These are phyloP conservation scores for Julus scanicus DNA, from an alignment of 2,888 invertebrate genomes.

Conservation along the genomic window DNA sequence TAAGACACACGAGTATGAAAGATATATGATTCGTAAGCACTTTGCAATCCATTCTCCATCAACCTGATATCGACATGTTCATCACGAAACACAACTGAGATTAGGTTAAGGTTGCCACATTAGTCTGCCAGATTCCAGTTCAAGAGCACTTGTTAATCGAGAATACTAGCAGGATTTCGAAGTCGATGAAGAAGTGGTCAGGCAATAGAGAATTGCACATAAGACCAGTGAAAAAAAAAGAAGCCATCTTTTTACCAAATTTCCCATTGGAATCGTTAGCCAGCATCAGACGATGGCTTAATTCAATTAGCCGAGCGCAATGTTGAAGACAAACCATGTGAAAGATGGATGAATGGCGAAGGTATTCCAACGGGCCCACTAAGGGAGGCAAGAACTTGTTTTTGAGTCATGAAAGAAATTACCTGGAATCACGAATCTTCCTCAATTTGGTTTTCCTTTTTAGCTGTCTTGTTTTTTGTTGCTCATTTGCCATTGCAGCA, in stretches of 20 bases:
- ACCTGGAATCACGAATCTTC: constrained; percentile 33
- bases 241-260: neutral
- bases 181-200: neutral
- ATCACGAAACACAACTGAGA: neutral
- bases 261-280: constrained; percentile 33
- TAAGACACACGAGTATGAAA: neutral
- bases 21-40: neutral
- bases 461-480: neutral
- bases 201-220: neutral
- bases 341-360: neutral
- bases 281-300: neutral
- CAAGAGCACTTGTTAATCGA: neutral
- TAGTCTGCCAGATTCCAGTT: neutral
- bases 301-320: neutral
- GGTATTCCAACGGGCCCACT: constrained; percentile 26
- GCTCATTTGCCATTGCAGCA: neutral
- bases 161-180: neutral
- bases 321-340: neutral
- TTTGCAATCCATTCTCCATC: neutral
- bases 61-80: constrained; percentile 33
- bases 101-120: neutral
- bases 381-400: neutral
- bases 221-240: neutral
- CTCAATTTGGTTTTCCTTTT: neutral
- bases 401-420: neutral